Evolutionary conservation across 2,888 invertebrate genomes (phyloP), one percentile per base, ranked within the genome.

Genomic region (Pardosa pseudoannulata): DNA sequence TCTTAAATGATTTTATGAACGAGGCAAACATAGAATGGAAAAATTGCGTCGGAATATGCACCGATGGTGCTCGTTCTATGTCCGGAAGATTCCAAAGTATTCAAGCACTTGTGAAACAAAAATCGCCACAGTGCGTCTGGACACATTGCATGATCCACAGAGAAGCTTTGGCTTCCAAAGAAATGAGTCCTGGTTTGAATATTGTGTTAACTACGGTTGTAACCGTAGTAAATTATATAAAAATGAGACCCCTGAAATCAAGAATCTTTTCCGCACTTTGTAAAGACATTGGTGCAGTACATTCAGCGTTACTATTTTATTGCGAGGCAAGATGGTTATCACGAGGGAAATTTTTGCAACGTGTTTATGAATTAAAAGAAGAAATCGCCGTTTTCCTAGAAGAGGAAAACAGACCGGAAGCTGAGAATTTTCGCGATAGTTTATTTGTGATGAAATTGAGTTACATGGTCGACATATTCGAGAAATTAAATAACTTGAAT

Each of bases 1-100:
- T n/a, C n/a, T n/a, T n/a, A n/a, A n/a, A n/a, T n/a, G n/a, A n/a
- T n/a, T n/a, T n/a, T n/a, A n/a, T n/a, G n/a, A n/a, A n/a, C n/a
- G n/a, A n/a, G n/a, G n/a, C n/a, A n/a, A n/a, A n/a, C n/a, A n/a
- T n/a, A n/a, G n/a, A n/a, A n/a, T 78, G 68, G 62, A 78, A 78
- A 78, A 70, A 78, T 70, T 78, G 78, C 78, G 70, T 78, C 70
- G 70, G 78, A 78, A 78, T 78, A 78, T 78, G 78, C 78, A 70
- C 68, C 70, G 70, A 78, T 78, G 78, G 56, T n/a, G n/a, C n/a
- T n/a, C n/a, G n/a, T n/a, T n/a, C n/a, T n/a, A n/a, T n/a, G 76
- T 76, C 50, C 31, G 78, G 68, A 76, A 76, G 65, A 50, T 75
- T 65, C 75, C 28, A 70, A 46, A 64, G 65, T 75, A 74, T 72